Evolutionary conservation across 2,797 vertebrate species (phyloP).

Genomic region (Paramormyrops hopkinsi): DNA sequence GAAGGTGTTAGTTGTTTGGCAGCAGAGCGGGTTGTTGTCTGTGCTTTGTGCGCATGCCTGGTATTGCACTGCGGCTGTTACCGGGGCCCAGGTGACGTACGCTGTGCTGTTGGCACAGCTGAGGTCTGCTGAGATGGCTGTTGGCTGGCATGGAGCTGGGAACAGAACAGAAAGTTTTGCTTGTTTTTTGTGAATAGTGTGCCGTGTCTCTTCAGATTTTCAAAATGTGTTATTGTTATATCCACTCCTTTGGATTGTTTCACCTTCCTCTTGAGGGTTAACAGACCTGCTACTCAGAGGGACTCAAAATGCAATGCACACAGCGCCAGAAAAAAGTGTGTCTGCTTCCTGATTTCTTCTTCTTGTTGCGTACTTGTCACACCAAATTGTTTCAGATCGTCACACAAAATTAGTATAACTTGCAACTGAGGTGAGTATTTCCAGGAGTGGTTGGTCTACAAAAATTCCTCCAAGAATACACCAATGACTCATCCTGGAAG

Average conservation of each 20-base stretch:
- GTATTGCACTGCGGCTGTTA: constrained; percentile 44
- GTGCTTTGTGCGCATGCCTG: constrained; percentile 46
- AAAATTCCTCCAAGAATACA: not conserved
- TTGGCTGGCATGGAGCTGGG: constrained; percentile 60
- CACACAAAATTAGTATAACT: not conserved
- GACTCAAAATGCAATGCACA: not conserved
- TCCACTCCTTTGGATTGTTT: not conserved
- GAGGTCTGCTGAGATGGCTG: constrained; percentile 38
- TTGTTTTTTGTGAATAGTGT: not conserved
- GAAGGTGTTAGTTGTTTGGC: constrained; percentile 38
- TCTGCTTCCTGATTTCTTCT: not conserved
- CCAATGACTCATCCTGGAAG: not conserved
- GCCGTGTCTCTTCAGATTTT: not conserved
- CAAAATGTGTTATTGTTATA: not conserved
- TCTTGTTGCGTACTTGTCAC: not conserved
- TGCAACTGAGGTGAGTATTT: not conserved
- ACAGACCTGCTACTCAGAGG: not conserved
- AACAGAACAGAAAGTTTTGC: not conserved
- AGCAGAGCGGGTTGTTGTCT: constrained; percentile 45
- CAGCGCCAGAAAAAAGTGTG: not conserved
- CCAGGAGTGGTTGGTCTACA: not conserved
- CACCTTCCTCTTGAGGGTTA: not conserved
- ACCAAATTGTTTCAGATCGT: not conserved
- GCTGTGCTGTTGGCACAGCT: constrained; percentile 56
- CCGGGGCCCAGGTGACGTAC: constrained; percentile 52